A percentile compares a stretch with the other conserved stretches of the same genome.
These are phyloP conservation scores for Ctenochaetus hawaiiensis DNA, from an alignment of 2,797 vertebrate species.

Conservation along the genomic window DNA sequence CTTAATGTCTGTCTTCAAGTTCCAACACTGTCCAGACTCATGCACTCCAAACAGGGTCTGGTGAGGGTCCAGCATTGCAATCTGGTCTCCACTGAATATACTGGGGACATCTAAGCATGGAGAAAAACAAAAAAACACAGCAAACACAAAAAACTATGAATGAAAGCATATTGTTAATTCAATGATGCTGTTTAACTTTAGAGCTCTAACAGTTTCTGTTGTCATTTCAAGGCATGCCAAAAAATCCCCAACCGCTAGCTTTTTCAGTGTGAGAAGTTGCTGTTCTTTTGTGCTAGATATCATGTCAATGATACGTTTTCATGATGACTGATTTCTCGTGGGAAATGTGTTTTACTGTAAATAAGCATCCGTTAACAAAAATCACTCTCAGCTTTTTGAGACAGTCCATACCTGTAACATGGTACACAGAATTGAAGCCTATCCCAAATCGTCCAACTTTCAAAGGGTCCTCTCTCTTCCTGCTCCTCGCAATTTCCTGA, in stretches of 20 bases:
- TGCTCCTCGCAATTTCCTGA: constrained; percentile 98
- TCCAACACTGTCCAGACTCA: constrained; percentile 99
- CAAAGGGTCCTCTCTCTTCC: constrained; percentile 97
- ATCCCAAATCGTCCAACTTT: constrained; percentile 99
- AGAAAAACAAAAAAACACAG: no score
- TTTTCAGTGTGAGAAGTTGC: neutral
- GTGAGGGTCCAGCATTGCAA: constrained; percentile 98
- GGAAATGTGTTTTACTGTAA: neutral
- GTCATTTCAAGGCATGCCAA: neutral
- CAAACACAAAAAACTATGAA: neutral
- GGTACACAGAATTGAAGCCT: constrained; percentile 99
- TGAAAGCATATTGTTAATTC: neutral
- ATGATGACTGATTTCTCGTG: neutral
- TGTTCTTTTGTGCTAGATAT: neutral
- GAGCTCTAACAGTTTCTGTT: neutral
- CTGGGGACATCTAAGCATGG: constrained; percentile 92
- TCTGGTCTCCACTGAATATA: constrained; percentile 98
- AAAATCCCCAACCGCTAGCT: neutral
- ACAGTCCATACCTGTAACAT: constrained; percentile 92
- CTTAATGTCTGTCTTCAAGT: constrained; percentile 93
- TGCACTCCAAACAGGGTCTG: constrained; percentile 95
- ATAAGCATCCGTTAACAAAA: neutral
- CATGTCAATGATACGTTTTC: neutral
- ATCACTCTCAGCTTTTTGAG: neutral
- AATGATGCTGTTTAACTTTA: neutral